Conservation (phyloP, 2,113 vertebrate species). For the Cyrtonyx montezumae region DNA sequence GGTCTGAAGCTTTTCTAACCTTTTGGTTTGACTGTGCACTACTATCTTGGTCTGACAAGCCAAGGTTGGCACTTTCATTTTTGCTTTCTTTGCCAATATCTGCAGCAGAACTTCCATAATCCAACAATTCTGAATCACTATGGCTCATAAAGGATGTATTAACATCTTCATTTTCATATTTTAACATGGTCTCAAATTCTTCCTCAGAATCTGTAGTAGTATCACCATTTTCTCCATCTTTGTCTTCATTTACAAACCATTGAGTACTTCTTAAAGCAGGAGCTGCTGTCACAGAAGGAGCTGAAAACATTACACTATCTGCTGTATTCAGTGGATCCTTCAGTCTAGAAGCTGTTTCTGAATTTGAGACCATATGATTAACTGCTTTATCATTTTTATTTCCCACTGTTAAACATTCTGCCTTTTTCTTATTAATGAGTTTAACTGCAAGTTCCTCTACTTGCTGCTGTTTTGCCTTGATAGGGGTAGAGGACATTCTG, state of each 20-base stretch:
- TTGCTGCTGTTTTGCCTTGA: conserved; percentile 79
- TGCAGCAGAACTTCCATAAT: conserved; percentile 72
- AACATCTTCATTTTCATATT: not conserved
- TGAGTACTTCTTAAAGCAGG: conserved; percentile 7
- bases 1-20: not conserved
- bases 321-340: conserved; percentile 14
- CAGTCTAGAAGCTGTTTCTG: not conserved
- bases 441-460: not conserved
- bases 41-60: conserved; percentile 65
- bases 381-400: not conserved
- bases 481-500: conserved; percentile 92
- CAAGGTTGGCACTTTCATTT: conserved; percentile 63
- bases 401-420: not conserved
- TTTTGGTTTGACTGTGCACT: conserved; percentile 60
- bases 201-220: conserved; percentile 69
- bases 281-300: not conserved
- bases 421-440: not conserved
- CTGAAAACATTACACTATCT: not conserved
- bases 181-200: conserved; percentile 66
- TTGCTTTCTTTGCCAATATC: conserved; percentile 55
- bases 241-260: conserved; percentile 33
- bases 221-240: conserved; percentile 25
- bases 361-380: not conserved
- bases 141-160: not conserved
- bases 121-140: conserved; percentile 31